Percentiles rank a stretch among this genome's conserved stretches.
These are phyloP conservation scores for Pomacea canaliculata DNA, from an alignment of 2,888 invertebrate genomes.

Conservation along the genomic window DNA sequence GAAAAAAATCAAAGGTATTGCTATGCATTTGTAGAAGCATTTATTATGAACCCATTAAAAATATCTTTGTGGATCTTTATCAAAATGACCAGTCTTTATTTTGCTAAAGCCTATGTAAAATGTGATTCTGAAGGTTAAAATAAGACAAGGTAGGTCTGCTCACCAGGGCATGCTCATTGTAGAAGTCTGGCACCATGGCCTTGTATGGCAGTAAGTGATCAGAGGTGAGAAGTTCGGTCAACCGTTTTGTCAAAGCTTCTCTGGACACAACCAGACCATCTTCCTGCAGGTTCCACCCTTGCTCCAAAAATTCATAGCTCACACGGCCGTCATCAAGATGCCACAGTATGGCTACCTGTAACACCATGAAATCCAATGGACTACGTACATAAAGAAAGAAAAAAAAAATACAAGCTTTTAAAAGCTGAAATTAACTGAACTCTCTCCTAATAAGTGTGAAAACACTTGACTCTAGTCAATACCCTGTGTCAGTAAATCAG, in stretches of 20 bases:
- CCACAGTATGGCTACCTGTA: slow-evolving; percentile 87
- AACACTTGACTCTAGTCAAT: too few relatives aligned
- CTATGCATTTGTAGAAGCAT: too few relatives aligned
- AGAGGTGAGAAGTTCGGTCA: slow-evolving; percentile 50
- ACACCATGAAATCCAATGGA: background rate
- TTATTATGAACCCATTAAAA: too few relatives aligned
- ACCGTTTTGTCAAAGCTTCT: slow-evolving; percentile 44
- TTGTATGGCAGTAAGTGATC: slow-evolving; percentile 50
- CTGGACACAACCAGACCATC: slow-evolving; percentile 38
- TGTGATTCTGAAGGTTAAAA: too few relatives aligned
- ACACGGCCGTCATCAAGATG: slow-evolving; percentile 86
- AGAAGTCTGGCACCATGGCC: slow-evolving; percentile 53
- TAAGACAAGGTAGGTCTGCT: slow-evolving; percentile 10
- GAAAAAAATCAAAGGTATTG: slow-evolving; percentile 26
- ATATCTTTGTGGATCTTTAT: too few relatives aligned
- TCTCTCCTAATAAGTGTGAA: too few relatives aligned
- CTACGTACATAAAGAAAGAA: too few relatives aligned
- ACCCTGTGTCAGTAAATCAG: too few relatives aligned
- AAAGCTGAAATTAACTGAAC: too few relatives aligned
- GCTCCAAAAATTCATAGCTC: slow-evolving; percentile 90
- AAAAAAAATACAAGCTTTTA: too few relatives aligned
- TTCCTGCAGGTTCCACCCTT: slow-evolving; percentile 74
- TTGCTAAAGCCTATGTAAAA: too few relatives aligned
- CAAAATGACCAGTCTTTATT: too few relatives aligned
- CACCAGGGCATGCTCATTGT: slow-evolving; percentile 62